Evolutionary conservation across 2,797 vertebrate species (phyloP), one percentile per base, ranked within the genome.

Genomic region (Pipistrellus nathusii): DNA sequence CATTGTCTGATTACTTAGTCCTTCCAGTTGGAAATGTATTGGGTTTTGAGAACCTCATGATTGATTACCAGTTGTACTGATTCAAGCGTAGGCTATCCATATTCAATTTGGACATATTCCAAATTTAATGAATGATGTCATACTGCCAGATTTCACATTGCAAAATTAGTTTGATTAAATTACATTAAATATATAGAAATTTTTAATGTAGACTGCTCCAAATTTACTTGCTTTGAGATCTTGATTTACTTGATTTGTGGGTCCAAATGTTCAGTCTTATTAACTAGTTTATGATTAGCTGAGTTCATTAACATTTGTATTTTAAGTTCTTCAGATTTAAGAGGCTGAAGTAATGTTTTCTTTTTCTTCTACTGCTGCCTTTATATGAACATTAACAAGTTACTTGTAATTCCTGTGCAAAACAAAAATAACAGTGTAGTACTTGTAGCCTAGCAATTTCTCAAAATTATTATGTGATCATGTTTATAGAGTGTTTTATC

Each of bases 381-480:
- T 96, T 92, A 18, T 48, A 30, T 46, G 48, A 90, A 90, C 32
- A 35, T 44, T 96, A 86, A 20, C 18, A 83, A 77, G 46, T 66
- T 76, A 93, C 46, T 82, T 76, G 41, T 75, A 94, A 90, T 48
- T 21, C 21, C 44, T 83, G 62, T 32, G 59, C 15, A 88, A 88
- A 95, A 78, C 44, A 85, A 64, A 85, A 95, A 75, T 38, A 92
- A 75, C 53, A 87, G 32, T 17, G 55, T 14, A 71, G 30, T 59
- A 14, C 38, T 90, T 3, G 12, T 94, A 95, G 82, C 75, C 91
- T 90, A 95, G 94, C 83, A 95, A 93, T 91, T 68, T 76, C 8
- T 55, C 59, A 75, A 93, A 85, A 41, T 66, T 51, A 82, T 75
- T 90, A 64, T 51, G 15, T 85, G 46, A 55, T 91, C 75, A 94